Conservation (phyloP, 2,888 invertebrate species). For the Microlaimidae sp. region DNA sequence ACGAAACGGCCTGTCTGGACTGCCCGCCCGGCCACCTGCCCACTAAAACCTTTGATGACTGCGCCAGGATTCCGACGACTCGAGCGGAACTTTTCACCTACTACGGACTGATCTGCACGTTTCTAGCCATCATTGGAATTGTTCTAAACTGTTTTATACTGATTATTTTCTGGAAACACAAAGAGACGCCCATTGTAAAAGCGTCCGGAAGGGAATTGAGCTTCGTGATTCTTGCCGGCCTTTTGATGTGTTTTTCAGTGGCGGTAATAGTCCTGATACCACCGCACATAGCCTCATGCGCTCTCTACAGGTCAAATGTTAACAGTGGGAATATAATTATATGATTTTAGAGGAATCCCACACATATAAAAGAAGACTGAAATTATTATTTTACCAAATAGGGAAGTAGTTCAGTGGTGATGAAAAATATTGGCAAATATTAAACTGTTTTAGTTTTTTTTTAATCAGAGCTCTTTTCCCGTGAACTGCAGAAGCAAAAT, state of each 20-base stretch:
- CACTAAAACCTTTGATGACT: slow-evolving; percentile 50
- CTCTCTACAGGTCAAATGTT: slow-evolving; percentile 37
- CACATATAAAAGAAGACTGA: no score
- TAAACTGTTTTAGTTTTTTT: no score
- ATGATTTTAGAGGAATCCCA: no score
- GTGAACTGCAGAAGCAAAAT: no score
- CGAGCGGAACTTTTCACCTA: background rate
- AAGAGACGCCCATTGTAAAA: slow-evolving; percentile 39
- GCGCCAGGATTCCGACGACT: slow-evolving; percentile 25
- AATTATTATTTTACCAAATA: no score
- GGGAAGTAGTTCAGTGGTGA: no score
- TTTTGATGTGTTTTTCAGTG: slow-evolving; percentile 36
- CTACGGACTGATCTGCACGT: slow-evolving; percentile 9
- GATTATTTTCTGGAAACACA: slow-evolving; percentile 36
- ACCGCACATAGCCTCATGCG: slow-evolving; percentile 36
- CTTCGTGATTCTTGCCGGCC: slow-evolving; percentile 37
- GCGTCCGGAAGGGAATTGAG: slow-evolving; percentile 40
- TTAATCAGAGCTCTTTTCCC: no score
- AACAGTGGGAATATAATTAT: no score
- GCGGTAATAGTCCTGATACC: slow-evolving; percentile 38
- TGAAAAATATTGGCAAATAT: no score
- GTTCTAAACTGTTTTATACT: slow-evolving; percentile 34
- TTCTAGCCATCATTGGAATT: slow-evolving; percentile 28
- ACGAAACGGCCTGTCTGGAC: slow-evolving; percentile 59
- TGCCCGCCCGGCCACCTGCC: slow-evolving; percentile 67